Percentiles rank a stretch among this genome's conserved stretches.
phyloP scores from a whole-genome alignment of 2,113 vertebrate species.

The Tachycineta bicolor region DNA sequence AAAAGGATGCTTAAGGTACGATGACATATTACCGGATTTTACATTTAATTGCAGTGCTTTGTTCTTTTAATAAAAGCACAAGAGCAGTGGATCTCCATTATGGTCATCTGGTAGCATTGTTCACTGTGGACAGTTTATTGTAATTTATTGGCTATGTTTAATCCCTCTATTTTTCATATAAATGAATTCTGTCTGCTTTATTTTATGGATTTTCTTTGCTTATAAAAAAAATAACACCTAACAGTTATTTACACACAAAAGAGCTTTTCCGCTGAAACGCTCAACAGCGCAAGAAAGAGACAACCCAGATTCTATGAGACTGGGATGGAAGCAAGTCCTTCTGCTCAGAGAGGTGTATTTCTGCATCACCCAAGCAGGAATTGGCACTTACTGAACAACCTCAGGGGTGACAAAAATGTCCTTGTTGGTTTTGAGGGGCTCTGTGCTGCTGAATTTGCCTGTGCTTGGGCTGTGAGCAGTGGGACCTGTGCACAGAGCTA shows the following conservation, averaged over 20 bases:
- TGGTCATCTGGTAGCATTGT: constrained; percentile 64
- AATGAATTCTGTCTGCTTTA: constrained; percentile 46
- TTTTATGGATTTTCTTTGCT: constrained; percentile 33
- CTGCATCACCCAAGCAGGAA: neutral
- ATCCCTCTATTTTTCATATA: constrained; percentile 45
- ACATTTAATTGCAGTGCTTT: constrained; percentile 69
- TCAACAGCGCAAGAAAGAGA: neutral
- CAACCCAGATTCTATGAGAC: neutral
- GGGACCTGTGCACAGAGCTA: accelerated
- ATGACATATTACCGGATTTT: constrained; percentile 67
- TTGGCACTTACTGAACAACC: neutral
- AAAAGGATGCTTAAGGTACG: constrained; percentile 61
- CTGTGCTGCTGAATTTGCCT: neutral
- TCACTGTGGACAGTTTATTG: constrained; percentile 53
- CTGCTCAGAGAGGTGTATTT: neutral
- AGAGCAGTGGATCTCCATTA: constrained; percentile 59
- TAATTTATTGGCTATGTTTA: constrained; percentile 52
- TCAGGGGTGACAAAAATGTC: neutral
- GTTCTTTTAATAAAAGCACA: constrained; percentile 70
- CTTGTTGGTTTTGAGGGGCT: accelerated
- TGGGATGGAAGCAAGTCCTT: neutral
- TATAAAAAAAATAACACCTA: neutral
- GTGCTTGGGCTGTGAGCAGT: accelerated
- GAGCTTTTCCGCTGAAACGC: neutral
- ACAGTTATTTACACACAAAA: constrained; percentile 49